Conservation (phyloP, 2,888 invertebrate genomes). For the Troilus luridus region DNA sequence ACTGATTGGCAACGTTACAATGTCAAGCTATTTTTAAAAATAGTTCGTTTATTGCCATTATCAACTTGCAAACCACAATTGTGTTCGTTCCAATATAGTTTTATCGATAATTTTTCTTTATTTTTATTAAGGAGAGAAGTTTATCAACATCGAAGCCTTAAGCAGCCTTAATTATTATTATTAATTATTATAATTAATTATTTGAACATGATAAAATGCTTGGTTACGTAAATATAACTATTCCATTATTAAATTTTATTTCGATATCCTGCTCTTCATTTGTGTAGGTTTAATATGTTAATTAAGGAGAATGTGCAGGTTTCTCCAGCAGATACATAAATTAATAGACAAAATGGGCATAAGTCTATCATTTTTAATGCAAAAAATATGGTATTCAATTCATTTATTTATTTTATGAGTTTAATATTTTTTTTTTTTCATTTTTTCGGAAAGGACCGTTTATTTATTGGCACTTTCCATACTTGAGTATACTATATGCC, state of each 20-base stretch:
- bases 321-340: background rate
- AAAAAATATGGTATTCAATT: background rate
- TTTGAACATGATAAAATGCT: background rate
- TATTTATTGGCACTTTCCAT: too few relatives aligned
- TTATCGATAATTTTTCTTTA: background rate
- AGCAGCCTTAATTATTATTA: too few relatives aligned
- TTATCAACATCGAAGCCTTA: background rate
- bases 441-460: too few relatives aligned
- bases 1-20: constrained; percentile 15
- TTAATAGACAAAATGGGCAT: background rate
- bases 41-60: background rate
- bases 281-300: background rate
- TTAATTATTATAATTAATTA: too few relatives aligned
- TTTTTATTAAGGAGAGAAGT: background rate
- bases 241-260: background rate
- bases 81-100: background rate
- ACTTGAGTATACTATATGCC: too few relatives aligned
- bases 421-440: background rate
- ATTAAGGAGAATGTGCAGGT: background rate
- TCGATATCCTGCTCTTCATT: background rate
- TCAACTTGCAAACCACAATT: background rate
- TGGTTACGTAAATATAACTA: background rate
- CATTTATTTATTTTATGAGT: background rate
- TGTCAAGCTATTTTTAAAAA: constrained; percentile 11
- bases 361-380: background rate